Percentiles rank a stretch among this genome's conserved stretches.
Conservation (phyloP, 2,113 vertebrate species). For the Glareola pratincola region DNA sequence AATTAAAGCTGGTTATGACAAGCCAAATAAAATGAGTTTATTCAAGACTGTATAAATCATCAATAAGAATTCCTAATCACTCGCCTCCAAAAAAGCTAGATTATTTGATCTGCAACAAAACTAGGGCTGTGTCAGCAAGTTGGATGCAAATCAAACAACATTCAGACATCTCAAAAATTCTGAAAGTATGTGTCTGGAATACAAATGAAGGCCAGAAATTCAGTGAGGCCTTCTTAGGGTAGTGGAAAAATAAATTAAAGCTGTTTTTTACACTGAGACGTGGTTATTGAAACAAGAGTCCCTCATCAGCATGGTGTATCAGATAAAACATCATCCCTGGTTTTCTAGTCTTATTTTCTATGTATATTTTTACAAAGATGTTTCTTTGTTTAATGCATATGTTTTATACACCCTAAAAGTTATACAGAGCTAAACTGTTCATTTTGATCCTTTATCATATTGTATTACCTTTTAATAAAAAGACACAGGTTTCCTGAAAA, state of each 20-base stretch:
- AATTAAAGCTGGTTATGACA: constrained; percentile 57
- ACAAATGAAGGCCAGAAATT: constrained; percentile 32
- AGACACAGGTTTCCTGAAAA: constrained; percentile 21
- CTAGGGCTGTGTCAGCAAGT: constrained; percentile 53
- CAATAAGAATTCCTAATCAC: constrained; percentile 56
- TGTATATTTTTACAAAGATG: not conserved
- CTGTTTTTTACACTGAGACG: not conserved
- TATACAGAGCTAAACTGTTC: not conserved
- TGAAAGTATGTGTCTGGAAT: constrained; percentile 12
- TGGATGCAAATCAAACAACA: constrained; percentile 48
- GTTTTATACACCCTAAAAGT: not conserved
- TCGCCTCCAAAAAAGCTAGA: constrained; percentile 38
- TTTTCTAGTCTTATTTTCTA: not conserved
- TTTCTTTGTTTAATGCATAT: not conserved
- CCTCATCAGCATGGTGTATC: not conserved
- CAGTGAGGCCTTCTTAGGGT: not conserved
- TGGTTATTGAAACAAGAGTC: not conserved
- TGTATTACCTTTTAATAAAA: constrained; percentile 28
- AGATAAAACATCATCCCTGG: not conserved
- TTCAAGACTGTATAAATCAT: constrained; percentile 52
- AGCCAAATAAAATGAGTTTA: constrained; percentile 59
- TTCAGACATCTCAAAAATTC: constrained; percentile 50
- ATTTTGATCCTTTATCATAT: constrained; percentile 1
- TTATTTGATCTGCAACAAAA: constrained; percentile 63
- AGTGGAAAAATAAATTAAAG: not conserved